Evolutionary conservation across 1,140 invertebrate species (phyloP).

Genomic region (Procambarus virginalis): DNA sequence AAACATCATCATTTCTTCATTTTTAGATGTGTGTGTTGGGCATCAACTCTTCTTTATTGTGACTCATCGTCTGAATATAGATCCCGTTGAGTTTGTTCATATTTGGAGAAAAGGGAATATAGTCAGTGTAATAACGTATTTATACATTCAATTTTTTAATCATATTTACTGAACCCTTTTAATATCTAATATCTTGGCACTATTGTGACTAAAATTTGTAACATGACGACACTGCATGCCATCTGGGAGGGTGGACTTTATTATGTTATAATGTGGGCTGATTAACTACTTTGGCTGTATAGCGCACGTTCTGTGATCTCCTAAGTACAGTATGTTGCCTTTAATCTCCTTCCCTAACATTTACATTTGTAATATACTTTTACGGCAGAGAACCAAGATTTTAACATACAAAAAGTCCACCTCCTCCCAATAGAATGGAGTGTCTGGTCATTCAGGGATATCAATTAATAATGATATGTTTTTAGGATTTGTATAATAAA

Average conservation of each 20-base stretch:
- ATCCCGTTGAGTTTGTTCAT: not conserved
- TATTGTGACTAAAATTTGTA: conserved; percentile 30
- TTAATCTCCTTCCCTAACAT: conserved; percentile 19
- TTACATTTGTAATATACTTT: not conserved
- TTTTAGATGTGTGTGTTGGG: too few relatives aligned
- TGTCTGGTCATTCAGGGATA: conserved; percentile 2
- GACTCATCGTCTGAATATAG: too few relatives aligned
- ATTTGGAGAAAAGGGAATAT: not conserved
- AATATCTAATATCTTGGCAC: conserved; percentile 44
- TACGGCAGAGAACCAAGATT: conserved; percentile 65
- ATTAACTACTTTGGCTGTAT: not conserved
- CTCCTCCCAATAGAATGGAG: conserved; percentile 54
- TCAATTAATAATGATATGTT: not conserved
- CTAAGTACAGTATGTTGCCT: not conserved
- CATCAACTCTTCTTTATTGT: too few relatives aligned
- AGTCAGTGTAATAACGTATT: not conserved
- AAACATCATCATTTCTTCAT: too few relatives aligned
- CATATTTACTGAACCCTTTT: conserved; percentile 18
- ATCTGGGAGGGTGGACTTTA: conserved; percentile 63
- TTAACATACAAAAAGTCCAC: conserved; percentile 46
- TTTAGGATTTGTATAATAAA: not conserved
- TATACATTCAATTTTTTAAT: not conserved
- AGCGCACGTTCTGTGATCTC: not conserved
- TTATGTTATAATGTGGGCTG: not conserved
- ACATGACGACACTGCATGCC: conserved; percentile 60